These are phyloP conservation scores for Falcunculus frontatus DNA, from an alignment of 2,113 vertebrate species.

Conservation along the genomic window DNA sequence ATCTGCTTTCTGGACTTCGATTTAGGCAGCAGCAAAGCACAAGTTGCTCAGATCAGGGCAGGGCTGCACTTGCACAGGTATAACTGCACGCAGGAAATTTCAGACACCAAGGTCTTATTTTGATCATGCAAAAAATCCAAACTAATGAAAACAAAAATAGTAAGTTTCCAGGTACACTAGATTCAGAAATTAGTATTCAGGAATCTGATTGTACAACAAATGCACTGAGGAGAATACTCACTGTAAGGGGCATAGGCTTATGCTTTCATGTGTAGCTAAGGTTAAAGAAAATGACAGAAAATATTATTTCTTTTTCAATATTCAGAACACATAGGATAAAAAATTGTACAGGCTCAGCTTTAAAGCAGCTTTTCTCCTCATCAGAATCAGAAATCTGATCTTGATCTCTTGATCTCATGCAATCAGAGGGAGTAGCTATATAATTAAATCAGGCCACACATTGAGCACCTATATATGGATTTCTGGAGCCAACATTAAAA, in stretches of 20 bases:
- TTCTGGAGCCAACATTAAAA: not conserved
- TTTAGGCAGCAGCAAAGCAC: not conserved
- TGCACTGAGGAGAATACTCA: not conserved
- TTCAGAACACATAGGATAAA: not conserved
- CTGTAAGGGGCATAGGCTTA: not conserved
- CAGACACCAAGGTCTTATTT: not conserved
- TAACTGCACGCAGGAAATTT: not conserved
- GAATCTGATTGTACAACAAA: not conserved
- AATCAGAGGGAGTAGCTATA: not conserved
- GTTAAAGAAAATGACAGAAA: not conserved
- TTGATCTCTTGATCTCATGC: not conserved
- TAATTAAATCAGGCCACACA: not conserved
- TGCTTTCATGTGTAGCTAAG: not conserved
- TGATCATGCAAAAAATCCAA: not conserved
- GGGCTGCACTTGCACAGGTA: not conserved
- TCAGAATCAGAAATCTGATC: not conserved
- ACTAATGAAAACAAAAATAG: not conserved
- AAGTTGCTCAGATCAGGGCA: not conserved
- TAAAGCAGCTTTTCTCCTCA: not conserved
- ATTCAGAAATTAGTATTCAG: not conserved
- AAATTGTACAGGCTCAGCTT: not conserved
- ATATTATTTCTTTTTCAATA: not conserved
- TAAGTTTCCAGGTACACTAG: not conserved
- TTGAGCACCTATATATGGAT: not conserved
- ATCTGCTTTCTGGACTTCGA: not conserved